Conservation (phyloP, 35 echinoderm and acorn worm genomes). For the Chiridota heheva region DNA sequence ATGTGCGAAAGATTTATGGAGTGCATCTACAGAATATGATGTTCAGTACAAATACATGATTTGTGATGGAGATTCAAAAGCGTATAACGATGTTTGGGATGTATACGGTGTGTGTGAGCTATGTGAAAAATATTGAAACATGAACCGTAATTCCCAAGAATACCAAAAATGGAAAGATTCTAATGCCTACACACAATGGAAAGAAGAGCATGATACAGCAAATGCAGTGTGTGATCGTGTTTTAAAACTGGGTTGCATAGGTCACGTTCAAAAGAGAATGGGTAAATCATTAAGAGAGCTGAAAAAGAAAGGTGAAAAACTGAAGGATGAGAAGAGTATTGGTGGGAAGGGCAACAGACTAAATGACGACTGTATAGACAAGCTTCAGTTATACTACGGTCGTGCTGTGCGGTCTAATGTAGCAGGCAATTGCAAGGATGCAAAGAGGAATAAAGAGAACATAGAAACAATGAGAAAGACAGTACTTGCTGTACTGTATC, state of each 20-base stretch:
- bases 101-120: conserved; percentile 35
- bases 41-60: conserved; percentile 36
- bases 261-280: conserved; percentile 41
- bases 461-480: conserved; percentile 15
- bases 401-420: conserved; percentile 21
- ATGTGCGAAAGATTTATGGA: conserved; percentile 29
- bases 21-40: conserved; percentile 8
- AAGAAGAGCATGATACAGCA: conserved; percentile 18
- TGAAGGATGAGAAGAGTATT: conserved; percentile 30
- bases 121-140: conserved; percentile 20
- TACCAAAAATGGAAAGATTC: conserved; percentile 28
- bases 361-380: conserved; percentile 24
- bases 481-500: conserved; percentile 9
- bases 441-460: background rate
- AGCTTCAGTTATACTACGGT: conserved; percentile 18
- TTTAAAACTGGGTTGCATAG: conserved; percentile 24
- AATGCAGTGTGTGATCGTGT: conserved; percentile 32
- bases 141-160: conserved; percentile 24
- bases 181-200: conserved; percentile 1
- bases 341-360: conserved; percentile 24
- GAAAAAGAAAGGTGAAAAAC: conserved; percentile 31
- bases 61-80: conserved; percentile 18
- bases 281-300: conserved; percentile 4
- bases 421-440: background rate
- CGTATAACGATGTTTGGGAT: conserved; percentile 40